phyloP scores from a whole-genome alignment of 2,888 invertebrate genomes.

The Melanostoma mellinum region DNA sequence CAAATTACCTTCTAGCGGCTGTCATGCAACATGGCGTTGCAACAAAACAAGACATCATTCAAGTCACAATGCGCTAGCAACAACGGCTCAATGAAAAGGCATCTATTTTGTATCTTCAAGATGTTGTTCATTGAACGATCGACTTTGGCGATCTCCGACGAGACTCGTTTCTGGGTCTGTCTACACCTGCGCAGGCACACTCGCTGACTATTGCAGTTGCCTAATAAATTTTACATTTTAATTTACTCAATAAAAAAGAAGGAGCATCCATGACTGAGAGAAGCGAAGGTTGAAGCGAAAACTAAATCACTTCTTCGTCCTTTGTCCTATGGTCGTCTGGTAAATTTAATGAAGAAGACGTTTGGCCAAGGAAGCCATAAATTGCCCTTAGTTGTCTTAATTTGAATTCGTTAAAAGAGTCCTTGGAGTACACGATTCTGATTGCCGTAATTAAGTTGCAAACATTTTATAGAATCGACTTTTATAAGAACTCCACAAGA shows the following conservation, averaged over 20 bases:
- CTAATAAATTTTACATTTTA: constrained; percentile 64
- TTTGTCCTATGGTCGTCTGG: constrained; percentile 27
- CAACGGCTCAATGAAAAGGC: constrained; percentile 9
- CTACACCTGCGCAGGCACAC: constrained; percentile 40
- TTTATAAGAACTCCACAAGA: constrained; percentile 39
- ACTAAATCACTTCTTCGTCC: constrained; percentile 29
- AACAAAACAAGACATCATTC: constrained; percentile 63
- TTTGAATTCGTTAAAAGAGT: constrained; percentile 17
- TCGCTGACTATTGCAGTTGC: constrained; percentile 15
- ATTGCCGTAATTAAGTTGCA: constrained; percentile 67
- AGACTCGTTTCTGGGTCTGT: constrained; percentile 19
- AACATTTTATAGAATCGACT: constrained; percentile 42
- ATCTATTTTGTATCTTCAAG: constrained; percentile 6
- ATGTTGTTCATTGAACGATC: constrained; percentile 14
- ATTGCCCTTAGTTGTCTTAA: constrained; percentile 58
- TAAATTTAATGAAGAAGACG: neutral
- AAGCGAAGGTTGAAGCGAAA: no score
- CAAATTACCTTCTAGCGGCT: constrained; percentile 61
- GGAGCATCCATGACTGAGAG: neutral
- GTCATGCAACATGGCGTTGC: constrained; percentile 52
- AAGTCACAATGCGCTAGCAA: constrained; percentile 28
- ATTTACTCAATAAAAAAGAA: constrained; percentile 54
- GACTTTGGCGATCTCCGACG: no score
- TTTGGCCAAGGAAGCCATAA: constrained; percentile 60
- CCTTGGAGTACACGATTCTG: constrained; percentile 40